Conservation (phyloP, 2,888 invertebrate species). For the Leptinotarsa juncta region DNA sequence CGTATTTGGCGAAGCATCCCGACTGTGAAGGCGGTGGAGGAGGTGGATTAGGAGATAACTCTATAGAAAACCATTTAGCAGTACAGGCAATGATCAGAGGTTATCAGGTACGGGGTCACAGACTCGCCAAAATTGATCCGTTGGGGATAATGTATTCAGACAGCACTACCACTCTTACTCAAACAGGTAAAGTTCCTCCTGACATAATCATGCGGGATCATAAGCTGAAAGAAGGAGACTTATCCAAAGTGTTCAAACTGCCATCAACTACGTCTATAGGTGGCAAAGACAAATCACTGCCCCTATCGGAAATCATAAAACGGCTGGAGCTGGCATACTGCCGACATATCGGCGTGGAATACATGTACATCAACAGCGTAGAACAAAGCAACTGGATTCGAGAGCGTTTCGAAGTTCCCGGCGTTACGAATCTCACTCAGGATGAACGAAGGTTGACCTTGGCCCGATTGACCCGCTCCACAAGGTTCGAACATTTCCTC, state of each 20-base stretch:
- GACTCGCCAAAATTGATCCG: constrained; percentile 92
- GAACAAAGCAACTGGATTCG: constrained; percentile 99
- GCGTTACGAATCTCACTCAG: constrained; percentile 81
- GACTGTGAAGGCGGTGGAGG: not conserved
- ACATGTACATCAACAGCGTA: constrained; percentile 98
- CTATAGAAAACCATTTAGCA: constrained; percentile 96
- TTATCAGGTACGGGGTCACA: constrained; percentile 98
- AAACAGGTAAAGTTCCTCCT: constrained; percentile 56
- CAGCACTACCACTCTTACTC: not conserved
- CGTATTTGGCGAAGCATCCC: not conserved
- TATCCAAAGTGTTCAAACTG: constrained; percentile 94
- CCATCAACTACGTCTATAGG: constrained; percentile 98
- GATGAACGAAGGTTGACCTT: constrained; percentile 94
- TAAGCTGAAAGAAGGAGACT: constrained; percentile 87
- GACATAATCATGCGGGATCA: constrained; percentile 1
- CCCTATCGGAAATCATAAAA: constrained; percentile 91
- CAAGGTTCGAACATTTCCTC: constrained; percentile 93
- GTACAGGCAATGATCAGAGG: constrained; percentile 98
- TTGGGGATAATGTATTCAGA: constrained; percentile 68
- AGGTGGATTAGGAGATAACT: constrained; percentile 67
- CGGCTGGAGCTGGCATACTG: constrained; percentile 95
- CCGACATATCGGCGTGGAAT: constrained; percentile 96
- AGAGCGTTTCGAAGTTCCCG: constrained; percentile 94
- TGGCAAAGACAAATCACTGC: constrained; percentile 88
- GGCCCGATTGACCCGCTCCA: constrained; percentile 91